Evolutionary conservation across 2,888 invertebrate genomes (phyloP).

Genomic region (Trichogramma evanescens): DNA sequence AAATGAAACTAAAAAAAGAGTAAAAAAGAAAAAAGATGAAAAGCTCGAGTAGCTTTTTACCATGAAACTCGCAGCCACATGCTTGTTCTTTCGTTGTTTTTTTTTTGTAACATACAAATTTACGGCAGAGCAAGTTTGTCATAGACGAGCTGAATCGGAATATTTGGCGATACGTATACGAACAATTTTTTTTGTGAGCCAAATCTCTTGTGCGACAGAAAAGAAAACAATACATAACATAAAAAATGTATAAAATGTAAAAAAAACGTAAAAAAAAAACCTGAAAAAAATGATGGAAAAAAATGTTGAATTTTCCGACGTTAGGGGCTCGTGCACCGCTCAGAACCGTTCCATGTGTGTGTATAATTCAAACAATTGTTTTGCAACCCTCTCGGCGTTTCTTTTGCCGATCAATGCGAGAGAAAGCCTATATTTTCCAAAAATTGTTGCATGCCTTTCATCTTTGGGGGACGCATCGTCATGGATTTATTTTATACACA

Average conservation of each 20-base stretch:
- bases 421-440: too few species aligned
- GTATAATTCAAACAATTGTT: too few species aligned
- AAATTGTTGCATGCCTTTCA: too few species aligned
- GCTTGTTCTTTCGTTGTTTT: conserved; percentile 4
- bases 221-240: conserved; percentile 5
- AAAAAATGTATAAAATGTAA: conserved; percentile 10
- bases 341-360: too few species aligned
- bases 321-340: too few species aligned
- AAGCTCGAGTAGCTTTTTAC: too few species aligned
- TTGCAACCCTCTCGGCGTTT: too few species aligned
- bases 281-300: conserved; percentile 4
- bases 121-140: not conserved
- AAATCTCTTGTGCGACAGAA: conserved; percentile 28
- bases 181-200: conserved; percentile 27
- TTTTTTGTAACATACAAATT: conserved; percentile 1
- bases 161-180: conserved; percentile 11
- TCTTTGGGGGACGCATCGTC: too few species aligned
- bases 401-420: too few species aligned
- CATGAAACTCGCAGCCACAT: too few species aligned
- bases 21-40: conserved; percentile 10
- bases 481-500: too few species aligned
- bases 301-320: not conserved
- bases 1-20: conserved; percentile 6
- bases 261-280: conserved; percentile 13
- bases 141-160: conserved; percentile 6